Conservation (phyloP, 2,797 vertebrate species). For the Arrhamphus sclerolepis region DNA sequence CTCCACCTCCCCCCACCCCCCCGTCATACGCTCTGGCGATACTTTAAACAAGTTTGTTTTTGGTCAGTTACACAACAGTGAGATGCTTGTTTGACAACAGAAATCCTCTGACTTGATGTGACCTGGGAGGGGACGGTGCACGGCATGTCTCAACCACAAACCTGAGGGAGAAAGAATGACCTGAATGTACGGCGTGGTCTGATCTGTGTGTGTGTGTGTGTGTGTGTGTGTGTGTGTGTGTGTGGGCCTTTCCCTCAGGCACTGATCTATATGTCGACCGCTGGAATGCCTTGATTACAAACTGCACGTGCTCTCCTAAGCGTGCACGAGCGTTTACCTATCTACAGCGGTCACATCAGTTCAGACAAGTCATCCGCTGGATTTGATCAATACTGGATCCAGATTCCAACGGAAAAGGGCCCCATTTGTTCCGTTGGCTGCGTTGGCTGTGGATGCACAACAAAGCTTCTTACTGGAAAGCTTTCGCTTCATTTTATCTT, state of each 20-base stretch:
- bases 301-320: constrained; percentile 38
- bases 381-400: constrained; percentile 41
- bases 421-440: constrained; percentile 14
- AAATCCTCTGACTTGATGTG: not conserved
- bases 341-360: constrained; percentile 38
- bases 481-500: no score
- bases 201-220: constrained; percentile 20
- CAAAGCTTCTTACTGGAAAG: no score
- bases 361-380: constrained; percentile 42
- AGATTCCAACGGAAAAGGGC: constrained; percentile 6
- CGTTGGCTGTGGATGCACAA: no score
- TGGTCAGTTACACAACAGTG: not conserved
- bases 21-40: no score
- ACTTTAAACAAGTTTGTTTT: no score
- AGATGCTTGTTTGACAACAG: not conserved
- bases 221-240: constrained; percentile 25
- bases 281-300: constrained; percentile 68
- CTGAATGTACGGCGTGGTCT: constrained; percentile 54
- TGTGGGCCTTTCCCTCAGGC: constrained; percentile 56
- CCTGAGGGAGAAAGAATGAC: constrained; percentile 59
- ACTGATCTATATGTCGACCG: constrained; percentile 44
- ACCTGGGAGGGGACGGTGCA: constrained; percentile 22
- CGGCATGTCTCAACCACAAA: constrained; percentile 60
- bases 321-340: constrained; percentile 42
- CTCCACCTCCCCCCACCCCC: no score